Evolutionary conservation across 2,888 invertebrate species (phyloP).

Genomic region (Ferrisia virgata): DNA sequence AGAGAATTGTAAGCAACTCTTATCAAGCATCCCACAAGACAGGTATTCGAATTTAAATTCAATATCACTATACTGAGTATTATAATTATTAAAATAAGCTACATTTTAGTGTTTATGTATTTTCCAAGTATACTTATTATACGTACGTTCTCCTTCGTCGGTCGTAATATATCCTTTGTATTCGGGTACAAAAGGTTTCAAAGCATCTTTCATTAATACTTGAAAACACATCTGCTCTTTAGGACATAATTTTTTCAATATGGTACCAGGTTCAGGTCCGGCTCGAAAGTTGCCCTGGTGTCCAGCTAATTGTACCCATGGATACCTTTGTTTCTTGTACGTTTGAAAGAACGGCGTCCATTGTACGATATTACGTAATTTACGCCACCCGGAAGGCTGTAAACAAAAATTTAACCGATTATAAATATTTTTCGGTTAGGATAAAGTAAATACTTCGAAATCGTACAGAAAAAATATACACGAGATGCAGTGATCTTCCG

Average conservation of each 20-base stretch:
- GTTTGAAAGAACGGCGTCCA: conserved; percentile 97
- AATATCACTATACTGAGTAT: too few relatives aligned
- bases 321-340: conserved; percentile 91
- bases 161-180: conserved; percentile 83
- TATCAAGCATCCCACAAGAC: too few relatives aligned
- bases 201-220: conserved; percentile 80
- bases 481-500: too few relatives aligned
- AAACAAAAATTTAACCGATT: neutral
- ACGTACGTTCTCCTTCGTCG: conserved; percentile 72
- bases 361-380: conserved; percentile 87
- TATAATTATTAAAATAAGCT: too few relatives aligned
- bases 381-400: conserved; percentile 90
- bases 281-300: conserved; percentile 95
- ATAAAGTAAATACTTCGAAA: too few relatives aligned
- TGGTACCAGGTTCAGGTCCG: conserved; percentile 88
- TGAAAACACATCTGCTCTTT: conserved; percentile 88
- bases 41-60: too few relatives aligned
- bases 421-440: too few relatives aligned
- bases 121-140: conserved; percentile 55
- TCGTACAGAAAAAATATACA: neutral
- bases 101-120: too few relatives aligned
- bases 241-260: conserved; percentile 85
- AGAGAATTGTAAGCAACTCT: too few relatives aligned
- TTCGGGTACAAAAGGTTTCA: conserved; percentile 87
- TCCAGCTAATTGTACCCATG: conserved; percentile 94